A percentile compares a stretch with the other conserved stretches of the same genome.
Evolutionary conservation across 2,797 vertebrate genomes (phyloP).

Genomic region (Stomatorhinus walkeri): DNA sequence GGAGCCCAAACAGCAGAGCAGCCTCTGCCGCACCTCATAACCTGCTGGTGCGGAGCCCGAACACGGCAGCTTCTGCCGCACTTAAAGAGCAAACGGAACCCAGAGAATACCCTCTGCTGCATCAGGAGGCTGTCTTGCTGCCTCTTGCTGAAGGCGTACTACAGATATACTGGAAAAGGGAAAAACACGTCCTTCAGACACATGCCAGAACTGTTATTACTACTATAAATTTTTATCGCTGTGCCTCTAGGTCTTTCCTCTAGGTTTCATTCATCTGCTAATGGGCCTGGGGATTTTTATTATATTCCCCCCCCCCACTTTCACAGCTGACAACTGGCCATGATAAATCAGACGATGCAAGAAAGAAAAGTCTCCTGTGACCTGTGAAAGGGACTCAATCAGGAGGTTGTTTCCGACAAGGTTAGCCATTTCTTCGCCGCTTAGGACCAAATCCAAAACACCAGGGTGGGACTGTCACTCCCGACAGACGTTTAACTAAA

Average conservation of each 20-base stretch:
- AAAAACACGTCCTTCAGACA: slow-evolving; percentile 16
- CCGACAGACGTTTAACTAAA: neutral
- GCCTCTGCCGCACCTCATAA: neutral
- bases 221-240: slow-evolving; percentile 25
- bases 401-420: neutral
- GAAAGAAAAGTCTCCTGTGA: neutral
- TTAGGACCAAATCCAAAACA: neutral
- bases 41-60: neutral
- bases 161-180: neutral
- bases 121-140: neutral
- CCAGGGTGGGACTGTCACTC: neutral
- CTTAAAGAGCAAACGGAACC: neutral
- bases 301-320: neutral
- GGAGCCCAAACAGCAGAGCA: neutral
- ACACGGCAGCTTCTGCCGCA: neutral
- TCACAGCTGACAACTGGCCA: neutral
- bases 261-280: slow-evolving; percentile 25
- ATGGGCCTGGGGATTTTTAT: slow-evolving; percentile 16
- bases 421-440: neutral
- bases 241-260: slow-evolving; percentile 19
- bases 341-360: slow-evolving; percentile 26
- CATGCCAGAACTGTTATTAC: slow-evolving; percentile 25
- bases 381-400: slow-evolving; percentile 18
- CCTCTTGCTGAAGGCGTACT: neutral
- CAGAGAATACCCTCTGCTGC: neutral